A percentile compares a stretch with the other conserved stretches of the same genome.
Conservation (phyloP, 2,797 vertebrate genomes). For the Anguilla megastoma region DNA sequence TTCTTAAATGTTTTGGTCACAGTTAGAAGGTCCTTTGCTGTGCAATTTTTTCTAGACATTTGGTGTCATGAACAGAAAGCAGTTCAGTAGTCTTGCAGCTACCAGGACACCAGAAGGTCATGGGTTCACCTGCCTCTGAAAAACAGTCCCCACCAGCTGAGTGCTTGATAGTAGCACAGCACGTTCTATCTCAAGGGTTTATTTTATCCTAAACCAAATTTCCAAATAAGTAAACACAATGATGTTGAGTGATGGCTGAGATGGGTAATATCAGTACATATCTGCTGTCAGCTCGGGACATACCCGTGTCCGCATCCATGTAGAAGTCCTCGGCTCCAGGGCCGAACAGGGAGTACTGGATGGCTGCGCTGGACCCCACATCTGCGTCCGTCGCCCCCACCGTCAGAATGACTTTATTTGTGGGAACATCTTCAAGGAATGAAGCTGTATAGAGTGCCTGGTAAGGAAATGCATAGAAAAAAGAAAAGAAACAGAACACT, state of each 20-base stretch:
- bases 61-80: neutral
- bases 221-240: neutral
- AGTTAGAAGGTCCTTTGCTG: neutral
- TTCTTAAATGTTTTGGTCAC: neutral
- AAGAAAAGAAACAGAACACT: conserved; percentile 32
- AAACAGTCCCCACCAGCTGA: neutral
- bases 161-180: neutral
- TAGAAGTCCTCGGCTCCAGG: conserved; percentile 92
- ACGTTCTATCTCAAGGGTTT: neutral
- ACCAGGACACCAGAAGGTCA: neutral
- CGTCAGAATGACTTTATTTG: conserved; percentile 84
- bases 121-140: neutral
- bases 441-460: conserved; percentile 83
- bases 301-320: conserved; percentile 90
- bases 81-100: neutral
- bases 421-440: conserved; percentile 83
- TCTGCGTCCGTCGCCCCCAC: conserved; percentile 89
- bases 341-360: conserved; percentile 89
- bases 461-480: conserved; percentile 27
- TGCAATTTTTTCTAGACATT: neutral
- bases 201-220: neutral
- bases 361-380: conserved; percentile 89
- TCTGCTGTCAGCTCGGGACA: neutral
- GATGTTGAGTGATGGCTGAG: neutral
- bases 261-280: neutral